Conservation (phyloP, 2,888 invertebrate genomes). For the Willowsia nigromaculata region DNA sequence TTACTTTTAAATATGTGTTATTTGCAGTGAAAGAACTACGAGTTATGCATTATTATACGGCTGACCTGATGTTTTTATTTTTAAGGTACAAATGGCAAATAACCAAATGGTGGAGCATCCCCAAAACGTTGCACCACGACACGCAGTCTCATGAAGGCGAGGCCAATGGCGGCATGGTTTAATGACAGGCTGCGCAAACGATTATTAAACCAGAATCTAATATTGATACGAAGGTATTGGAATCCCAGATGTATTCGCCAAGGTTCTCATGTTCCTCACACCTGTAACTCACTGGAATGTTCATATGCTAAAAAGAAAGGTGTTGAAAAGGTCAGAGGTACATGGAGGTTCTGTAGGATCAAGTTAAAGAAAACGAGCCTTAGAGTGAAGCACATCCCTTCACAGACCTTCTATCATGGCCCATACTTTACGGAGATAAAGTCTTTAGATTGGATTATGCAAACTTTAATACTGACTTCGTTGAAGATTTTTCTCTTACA, state of each 20-base stretch:
- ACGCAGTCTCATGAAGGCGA: slow-evolving; percentile 86
- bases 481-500: slow-evolving; percentile 90
- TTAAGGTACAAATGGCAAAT: slow-evolving; percentile 82
- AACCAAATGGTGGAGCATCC: slow-evolving; percentile 89
- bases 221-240: slow-evolving; percentile 98
- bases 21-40: too few relatives aligned
- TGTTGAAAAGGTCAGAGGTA: slow-evolving; percentile 93
- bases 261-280: slow-evolving; percentile 94
- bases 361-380: slow-evolving; percentile 85
- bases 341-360: slow-evolving; percentile 90
- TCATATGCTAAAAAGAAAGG: slow-evolving; percentile 89
- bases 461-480: slow-evolving; percentile 98
- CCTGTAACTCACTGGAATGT: slow-evolving; percentile 97
- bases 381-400: slow-evolving; percentile 92
- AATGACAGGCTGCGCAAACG: slow-evolving; percentile 91
- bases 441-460: slow-evolving; percentile 98
- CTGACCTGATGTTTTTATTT: too few relatives aligned
- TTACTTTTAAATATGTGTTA: background rate
- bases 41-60: too few relatives aligned
- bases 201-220: slow-evolving; percentile 99
- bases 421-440: slow-evolving; percentile 93
- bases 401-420: slow-evolving; percentile 99
- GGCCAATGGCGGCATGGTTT: slow-evolving; percentile 85
- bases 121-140: slow-evolving; percentile 84
- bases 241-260: slow-evolving; percentile 96